Conservation (phyloP, 2,797 vertebrate genomes). For the Premnoplex brunnescens region DNA sequence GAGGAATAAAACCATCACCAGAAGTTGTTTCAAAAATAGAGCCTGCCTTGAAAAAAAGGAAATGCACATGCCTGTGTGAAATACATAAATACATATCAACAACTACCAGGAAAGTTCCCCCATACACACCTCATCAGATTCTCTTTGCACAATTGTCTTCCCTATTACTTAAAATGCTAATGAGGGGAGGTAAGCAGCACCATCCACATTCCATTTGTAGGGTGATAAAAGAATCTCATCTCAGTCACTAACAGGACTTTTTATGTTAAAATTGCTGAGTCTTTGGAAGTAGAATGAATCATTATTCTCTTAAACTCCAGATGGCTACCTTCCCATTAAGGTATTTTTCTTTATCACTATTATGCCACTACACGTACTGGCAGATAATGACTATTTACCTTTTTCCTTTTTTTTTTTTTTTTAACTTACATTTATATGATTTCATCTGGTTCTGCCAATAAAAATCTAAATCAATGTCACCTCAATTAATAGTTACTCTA, state of each 20-base stretch:
- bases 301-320: slow-evolving; percentile 55
- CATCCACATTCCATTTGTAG: background rate
- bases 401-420: background rate
- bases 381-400: slow-evolving; percentile 42
- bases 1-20: background rate
- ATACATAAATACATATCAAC: background rate
- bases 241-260: slow-evolving; percentile 17
- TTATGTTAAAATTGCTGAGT: slow-evolving; percentile 19
- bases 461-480: slow-evolving; percentile 5
- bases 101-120: background rate
- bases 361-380: slow-evolving; percentile 1
- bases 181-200: background rate
- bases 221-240: background rate
- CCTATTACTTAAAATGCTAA: background rate
- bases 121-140: background rate
- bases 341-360: slow-evolving; percentile 48
- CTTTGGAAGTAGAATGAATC: slow-evolving; percentile 31
- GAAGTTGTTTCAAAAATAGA: background rate
- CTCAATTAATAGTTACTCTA: background rate
- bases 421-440: background rate
- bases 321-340: slow-evolving; percentile 41
- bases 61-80: background rate
- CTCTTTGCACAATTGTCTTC: background rate
- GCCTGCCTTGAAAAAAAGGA: background rate
- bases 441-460: background rate